Evolutionary conservation across 92 coral and sea anemone genomes (phyloP).

Genomic region (Bergia puertoricense): DNA sequence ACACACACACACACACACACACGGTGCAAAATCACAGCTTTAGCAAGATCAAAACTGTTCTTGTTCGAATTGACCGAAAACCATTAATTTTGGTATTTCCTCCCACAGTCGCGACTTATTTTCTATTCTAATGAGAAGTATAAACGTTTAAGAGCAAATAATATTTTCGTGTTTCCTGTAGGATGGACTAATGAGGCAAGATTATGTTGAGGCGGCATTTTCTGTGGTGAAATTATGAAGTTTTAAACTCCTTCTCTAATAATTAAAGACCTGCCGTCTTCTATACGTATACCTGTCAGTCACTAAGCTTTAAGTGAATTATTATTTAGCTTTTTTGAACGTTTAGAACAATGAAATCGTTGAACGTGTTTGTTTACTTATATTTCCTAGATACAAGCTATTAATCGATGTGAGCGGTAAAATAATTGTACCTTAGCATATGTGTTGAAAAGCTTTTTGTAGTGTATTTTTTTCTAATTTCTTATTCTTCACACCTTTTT

Average conservation of each 20-base stretch:
- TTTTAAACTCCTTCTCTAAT: not conserved
- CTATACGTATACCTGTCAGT: not conserved
- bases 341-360: not conserved
- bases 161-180: conserved; percentile 17
- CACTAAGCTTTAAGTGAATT: not conserved
- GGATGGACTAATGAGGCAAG: not conserved
- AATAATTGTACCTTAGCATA: not conserved
- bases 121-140: not conserved
- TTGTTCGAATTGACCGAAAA: not conserved
- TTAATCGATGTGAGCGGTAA: not conserved
- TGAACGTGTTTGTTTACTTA: conserved; percentile 1
- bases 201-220: not conserved
- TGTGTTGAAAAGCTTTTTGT: not conserved
- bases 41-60: not conserved
- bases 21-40: not conserved
- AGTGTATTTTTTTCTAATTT: not conserved
- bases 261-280: not conserved
- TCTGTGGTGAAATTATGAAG: conserved; percentile 22
- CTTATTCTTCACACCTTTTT: not conserved
- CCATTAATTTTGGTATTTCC: not conserved
- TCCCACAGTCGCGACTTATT: not conserved
- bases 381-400: not conserved
- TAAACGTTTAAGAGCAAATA: conserved; percentile 9
- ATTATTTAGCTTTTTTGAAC: not conserved
- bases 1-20: too few relatives aligned